Conservation (phyloP, 2,113 vertebrate species). For the Ophiodon elongatus region DNA sequence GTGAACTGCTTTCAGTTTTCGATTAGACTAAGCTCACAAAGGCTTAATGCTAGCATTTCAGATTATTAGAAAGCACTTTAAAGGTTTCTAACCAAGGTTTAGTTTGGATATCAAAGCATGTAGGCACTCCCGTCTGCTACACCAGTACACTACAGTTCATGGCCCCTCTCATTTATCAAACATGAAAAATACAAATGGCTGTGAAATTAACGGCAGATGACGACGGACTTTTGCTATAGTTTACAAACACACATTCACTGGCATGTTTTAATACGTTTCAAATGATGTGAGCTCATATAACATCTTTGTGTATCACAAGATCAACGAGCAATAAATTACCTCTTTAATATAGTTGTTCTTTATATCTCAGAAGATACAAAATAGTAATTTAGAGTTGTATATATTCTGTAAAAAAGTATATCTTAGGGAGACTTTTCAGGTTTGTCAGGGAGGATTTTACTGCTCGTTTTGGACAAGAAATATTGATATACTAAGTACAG, state of each 20-base stretch:
- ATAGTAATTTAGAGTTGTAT: conserved; percentile 81
- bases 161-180: conserved; percentile 50
- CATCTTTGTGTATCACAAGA: conserved; percentile 64
- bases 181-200: conserved; percentile 48
- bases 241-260: conserved; percentile 77
- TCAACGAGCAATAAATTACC: conserved; percentile 77
- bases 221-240: conserved; percentile 15
- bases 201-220: conserved; percentile 46
- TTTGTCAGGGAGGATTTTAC: conserved; percentile 47
- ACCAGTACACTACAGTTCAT: conserved; percentile 48
- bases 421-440: conserved; percentile 61
- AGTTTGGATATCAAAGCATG: conserved; percentile 40
- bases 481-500: conserved; percentile 56
- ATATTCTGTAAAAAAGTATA: conserved; percentile 84
- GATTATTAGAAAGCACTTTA: conserved; percentile 58
- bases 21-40: conserved; percentile 48
- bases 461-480: conserved; percentile 52
- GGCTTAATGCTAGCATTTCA: conserved; percentile 51
- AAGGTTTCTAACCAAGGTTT: conserved; percentile 62
- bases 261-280: conserved; percentile 67
- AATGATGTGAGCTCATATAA: conserved; percentile 60
- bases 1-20: conserved; percentile 42
- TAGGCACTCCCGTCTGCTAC: conserved; percentile 75
- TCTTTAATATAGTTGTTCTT: conserved; percentile 77
- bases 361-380: conserved; percentile 82